Conservation (phyloP, 1,140 invertebrate genomes). For the Apocrypta bakeri region DNA sequence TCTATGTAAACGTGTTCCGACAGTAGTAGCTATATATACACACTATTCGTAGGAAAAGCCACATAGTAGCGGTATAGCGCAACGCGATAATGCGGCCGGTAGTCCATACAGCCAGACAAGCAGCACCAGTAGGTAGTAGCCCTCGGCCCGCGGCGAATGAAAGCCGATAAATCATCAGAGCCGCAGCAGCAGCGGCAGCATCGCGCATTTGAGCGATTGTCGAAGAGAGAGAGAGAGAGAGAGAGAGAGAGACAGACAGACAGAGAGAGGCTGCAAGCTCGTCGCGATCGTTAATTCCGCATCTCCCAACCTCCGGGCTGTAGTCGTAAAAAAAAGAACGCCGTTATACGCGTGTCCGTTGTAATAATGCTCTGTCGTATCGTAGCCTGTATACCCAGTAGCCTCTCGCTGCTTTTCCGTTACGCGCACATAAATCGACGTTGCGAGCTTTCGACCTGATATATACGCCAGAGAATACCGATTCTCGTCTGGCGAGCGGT, state of each 20-base stretch:
- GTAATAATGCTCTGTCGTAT: constrained; percentile 5
- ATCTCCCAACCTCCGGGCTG: neutral
- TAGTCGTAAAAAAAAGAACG: constrained; percentile 16
- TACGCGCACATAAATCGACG: constrained; percentile 39
- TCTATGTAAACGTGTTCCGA: no score
- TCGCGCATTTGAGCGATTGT: constrained; percentile 7
- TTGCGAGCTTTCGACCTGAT: neutral
- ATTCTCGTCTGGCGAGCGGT: neutral
- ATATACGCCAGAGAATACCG: neutral
- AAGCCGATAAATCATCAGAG: constrained; percentile 57
- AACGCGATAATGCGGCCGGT: no score
- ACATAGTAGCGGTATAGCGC: no score
- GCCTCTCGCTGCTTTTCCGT: constrained; percentile 3
- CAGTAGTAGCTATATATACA: no score
- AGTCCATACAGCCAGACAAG: neutral
- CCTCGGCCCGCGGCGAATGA: constrained; percentile 49
- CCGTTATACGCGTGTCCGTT: neutral
- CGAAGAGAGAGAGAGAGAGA: no score
- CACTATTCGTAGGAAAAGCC: no score
- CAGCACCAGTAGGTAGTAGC: neutral
- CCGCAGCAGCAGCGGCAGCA: neutral
- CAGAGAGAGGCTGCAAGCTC: neutral
- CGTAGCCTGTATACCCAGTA: neutral
- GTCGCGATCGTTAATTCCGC: constrained; percentile 19
- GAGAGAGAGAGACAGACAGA: no score